phyloP scores from a whole-genome alignment of 1,140 invertebrate genomes.

The Penaeus indicus region DNA sequence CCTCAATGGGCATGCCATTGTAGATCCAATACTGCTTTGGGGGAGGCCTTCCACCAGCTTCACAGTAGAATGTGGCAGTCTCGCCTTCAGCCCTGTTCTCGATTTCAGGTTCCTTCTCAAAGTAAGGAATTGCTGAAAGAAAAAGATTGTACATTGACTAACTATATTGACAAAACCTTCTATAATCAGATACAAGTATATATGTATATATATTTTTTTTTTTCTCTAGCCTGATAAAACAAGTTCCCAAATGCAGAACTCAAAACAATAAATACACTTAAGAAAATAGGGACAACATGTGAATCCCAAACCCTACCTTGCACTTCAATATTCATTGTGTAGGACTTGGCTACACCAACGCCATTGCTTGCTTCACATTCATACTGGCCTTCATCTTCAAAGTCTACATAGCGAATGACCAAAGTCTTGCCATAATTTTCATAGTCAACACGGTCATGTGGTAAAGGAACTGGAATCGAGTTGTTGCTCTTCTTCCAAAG shows the following conservation, averaged over 20 bases:
- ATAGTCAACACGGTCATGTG: slow-evolving; percentile 82
- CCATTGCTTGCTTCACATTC: slow-evolving; percentile 93
- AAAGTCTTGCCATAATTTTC: slow-evolving; percentile 92
- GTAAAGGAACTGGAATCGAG: slow-evolving; percentile 64
- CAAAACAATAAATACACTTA: background rate
- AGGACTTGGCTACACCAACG: slow-evolving; percentile 84
- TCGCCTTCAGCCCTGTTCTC: slow-evolving; percentile 92
- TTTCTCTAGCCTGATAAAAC: too few relatives aligned
- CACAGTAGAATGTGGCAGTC: slow-evolving; percentile 87
- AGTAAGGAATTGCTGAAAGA: slow-evolving; percentile 86
- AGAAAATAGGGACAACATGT: background rate
- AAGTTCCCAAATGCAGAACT: background rate
- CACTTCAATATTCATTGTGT: slow-evolving; percentile 86
- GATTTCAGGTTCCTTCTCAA: slow-evolving; percentile 90
- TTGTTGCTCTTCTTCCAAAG: slow-evolving; percentile 85
- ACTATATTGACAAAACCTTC: background rate
- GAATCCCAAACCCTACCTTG: slow-evolving; percentile 74
- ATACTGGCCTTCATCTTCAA: slow-evolving; percentile 88
- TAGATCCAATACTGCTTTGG: slow-evolving; percentile 97
- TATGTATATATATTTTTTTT: too few relatives aligned
- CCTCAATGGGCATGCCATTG: slow-evolving; percentile 90
- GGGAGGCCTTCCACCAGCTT: slow-evolving; percentile 87
- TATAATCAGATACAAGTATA: background rate
- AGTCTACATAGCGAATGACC: slow-evolving; percentile 85
- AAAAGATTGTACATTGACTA: background rate